phyloP scores from a whole-genome alignment of 2,797 vertebrate species.

The Lemur catta region DNA sequence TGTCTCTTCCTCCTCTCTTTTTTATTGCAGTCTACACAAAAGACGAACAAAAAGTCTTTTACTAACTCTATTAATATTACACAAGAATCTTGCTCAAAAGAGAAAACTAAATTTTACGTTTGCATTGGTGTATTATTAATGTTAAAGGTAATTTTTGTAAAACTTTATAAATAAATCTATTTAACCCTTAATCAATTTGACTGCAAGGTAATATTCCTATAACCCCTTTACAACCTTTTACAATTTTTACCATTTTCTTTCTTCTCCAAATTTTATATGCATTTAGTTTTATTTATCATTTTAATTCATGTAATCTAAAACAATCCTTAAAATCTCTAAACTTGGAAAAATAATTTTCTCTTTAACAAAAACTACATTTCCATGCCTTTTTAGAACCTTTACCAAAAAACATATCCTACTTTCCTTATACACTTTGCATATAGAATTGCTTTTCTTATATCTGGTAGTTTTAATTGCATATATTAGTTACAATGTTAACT shows the following conservation, averaged over 20 bases:
- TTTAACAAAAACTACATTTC: not conserved
- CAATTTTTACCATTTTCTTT: not conserved
- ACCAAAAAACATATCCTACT: not conserved
- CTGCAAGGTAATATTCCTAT: not conserved
- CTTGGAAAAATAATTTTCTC: not conserved
- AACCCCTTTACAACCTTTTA: not conserved
- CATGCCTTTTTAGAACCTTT: not conserved
- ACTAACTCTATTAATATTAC: not conserved
- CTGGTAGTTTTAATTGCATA: not conserved
- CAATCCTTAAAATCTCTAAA: not conserved
- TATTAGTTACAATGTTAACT: not conserved
- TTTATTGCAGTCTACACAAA: not conserved
- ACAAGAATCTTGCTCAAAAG: not conserved
- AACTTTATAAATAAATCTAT: not conserved
- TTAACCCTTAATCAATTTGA: not conserved
- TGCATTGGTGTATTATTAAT: not conserved
- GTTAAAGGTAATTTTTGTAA: not conserved
- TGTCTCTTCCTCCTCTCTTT: too few relatives aligned
- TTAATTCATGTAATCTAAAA: not conserved
- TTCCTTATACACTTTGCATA: not conserved
- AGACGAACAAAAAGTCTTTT: not conserved
- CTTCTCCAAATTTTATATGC: not conserved
- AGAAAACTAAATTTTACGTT: not conserved
- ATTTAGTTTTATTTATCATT: not conserved
- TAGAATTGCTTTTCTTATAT: not conserved